Percentiles rank a stretch among this genome's conserved stretches.
These are phyloP conservation scores for Drosophila macrospina DNA, from an alignment of 2,888 invertebrate species.

Conservation along the genomic window DNA sequence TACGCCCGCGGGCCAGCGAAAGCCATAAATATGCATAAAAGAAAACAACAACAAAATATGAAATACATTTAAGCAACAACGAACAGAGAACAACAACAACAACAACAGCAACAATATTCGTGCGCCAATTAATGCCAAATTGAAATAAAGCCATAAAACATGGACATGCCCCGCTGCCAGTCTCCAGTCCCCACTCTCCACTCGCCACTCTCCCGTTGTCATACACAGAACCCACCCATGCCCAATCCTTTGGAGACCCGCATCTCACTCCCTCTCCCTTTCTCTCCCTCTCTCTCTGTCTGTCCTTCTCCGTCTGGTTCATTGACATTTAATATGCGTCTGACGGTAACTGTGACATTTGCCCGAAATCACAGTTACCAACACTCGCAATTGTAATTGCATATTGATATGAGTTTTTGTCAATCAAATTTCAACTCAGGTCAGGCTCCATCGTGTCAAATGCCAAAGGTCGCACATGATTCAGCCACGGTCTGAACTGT, in stretches of 20 bases:
- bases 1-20: conserved; percentile 60
- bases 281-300: background rate
- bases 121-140: conserved; percentile 74
- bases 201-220: conserved; percentile 3
- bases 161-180: conserved; percentile 25
- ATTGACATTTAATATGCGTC: conserved; percentile 54
- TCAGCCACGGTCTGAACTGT: conserved; percentile 50
- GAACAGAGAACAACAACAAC: conserved; percentile 28
- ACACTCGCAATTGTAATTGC: conserved; percentile 11
- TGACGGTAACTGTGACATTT: conserved; percentile 52
- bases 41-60: conserved; percentile 36
- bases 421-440: conserved; percentile 46
- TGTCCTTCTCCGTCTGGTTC: conserved; percentile 34
- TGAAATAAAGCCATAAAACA: conserved; percentile 71
- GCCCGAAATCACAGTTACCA: conserved; percentile 24
- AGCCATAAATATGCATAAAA: conserved; percentile 58
- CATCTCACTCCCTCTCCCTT: conserved; percentile 1
- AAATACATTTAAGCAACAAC: conserved; percentile 43
- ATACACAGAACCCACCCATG: conserved; percentile 3
- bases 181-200: background rate
- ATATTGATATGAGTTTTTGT: conserved; percentile 30
- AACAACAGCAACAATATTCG: conserved; percentile 48
- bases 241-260: conserved; percentile 19
- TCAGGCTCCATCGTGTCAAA: conserved; percentile 32
- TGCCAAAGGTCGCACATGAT: conserved; percentile 63